These are phyloP conservation scores for Myripristis murdjan DNA, from an alignment of 2,797 vertebrate species.

Conservation along the genomic window DNA sequence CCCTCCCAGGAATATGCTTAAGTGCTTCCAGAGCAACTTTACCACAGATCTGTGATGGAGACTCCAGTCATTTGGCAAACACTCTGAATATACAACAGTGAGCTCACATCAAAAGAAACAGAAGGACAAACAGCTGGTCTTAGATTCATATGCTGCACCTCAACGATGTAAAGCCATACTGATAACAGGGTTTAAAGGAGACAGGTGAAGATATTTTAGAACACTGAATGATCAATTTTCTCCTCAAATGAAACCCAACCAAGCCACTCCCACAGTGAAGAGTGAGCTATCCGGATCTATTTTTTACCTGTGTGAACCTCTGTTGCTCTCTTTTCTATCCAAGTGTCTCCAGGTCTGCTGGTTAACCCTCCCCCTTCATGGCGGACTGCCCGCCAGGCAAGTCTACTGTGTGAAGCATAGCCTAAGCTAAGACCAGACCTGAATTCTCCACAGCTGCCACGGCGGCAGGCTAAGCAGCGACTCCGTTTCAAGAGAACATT, in stretches of 20 bases:
- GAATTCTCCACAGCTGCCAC: conserved; percentile 74
- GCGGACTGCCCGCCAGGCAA: conserved; percentile 54
- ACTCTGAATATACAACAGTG: conserved; percentile 47
- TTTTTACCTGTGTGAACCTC: conserved; percentile 40
- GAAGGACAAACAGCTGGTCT: conserved; percentile 24
- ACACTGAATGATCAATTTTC: conserved; percentile 10
- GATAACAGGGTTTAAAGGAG: background rate
- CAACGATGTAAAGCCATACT: background rate
- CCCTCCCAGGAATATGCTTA: conserved; percentile 44
- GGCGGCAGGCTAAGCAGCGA: conserved; percentile 67
- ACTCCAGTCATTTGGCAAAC: conserved; percentile 60
- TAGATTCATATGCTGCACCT: conserved; percentile 12
- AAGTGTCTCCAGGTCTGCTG: conserved; percentile 29
- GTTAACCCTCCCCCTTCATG: conserved; percentile 63
- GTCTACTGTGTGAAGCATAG: conserved; percentile 68
- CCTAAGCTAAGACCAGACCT: conserved; percentile 53
- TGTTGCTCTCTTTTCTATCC: conserved; percentile 62
- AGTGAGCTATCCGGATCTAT: conserved; percentile 47
- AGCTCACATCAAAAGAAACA: conserved; percentile 32
- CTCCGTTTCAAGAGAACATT: conserved; percentile 55
- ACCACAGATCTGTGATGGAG: conserved; percentile 70
- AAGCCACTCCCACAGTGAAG: conserved; percentile 29
- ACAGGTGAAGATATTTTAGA: background rate
- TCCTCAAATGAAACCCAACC: conserved; percentile 18
- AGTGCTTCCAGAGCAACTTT: conserved; percentile 72